Percentiles rank a stretch among this genome's conserved stretches.
These are phyloP conservation scores for Hapalemur alaotrensis DNA, from an alignment of 2,797 vertebrate genomes.

Conservation along the genomic window DNA sequence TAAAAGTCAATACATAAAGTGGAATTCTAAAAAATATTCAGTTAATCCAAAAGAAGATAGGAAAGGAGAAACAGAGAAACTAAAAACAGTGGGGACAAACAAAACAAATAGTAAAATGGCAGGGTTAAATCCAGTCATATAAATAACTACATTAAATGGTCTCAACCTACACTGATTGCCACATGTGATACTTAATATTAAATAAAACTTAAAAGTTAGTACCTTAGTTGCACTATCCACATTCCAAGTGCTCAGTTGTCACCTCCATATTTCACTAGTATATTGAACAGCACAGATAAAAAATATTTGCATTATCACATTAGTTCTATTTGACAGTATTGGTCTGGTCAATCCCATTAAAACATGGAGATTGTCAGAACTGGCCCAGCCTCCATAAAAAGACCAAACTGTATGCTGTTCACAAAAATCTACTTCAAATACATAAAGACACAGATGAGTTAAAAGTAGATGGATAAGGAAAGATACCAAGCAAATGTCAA, in stretches of 20 bases:
- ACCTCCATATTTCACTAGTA: neutral
- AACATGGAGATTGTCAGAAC: neutral
- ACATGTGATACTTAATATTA: neutral
- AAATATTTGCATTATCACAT: neutral
- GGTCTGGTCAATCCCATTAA: neutral
- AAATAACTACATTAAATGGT: neutral
- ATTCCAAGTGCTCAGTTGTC: neutral
- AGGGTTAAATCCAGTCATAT: neutral
- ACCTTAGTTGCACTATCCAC: neutral
- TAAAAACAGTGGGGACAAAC: neutral
- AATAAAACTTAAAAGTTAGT: neutral
- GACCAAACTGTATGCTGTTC: neutral
- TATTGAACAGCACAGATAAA: neutral
- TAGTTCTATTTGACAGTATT: neutral
- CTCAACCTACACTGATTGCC: neutral
- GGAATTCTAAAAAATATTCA: neutral
- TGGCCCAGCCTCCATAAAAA: neutral
- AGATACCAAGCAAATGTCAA: neutral
- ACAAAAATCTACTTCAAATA: neutral
- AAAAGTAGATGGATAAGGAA: neutral
- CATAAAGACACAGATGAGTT: neutral
- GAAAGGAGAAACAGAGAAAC: neutral
- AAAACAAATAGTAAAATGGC: neutral
- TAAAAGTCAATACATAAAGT: neutral
- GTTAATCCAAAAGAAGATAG: neutral